Evolutionary conservation across 1,140 invertebrate species (phyloP), one percentile per base, ranked within the genome.

Genomic region (Pachyrhynchus sulphureomaculatus): DNA sequence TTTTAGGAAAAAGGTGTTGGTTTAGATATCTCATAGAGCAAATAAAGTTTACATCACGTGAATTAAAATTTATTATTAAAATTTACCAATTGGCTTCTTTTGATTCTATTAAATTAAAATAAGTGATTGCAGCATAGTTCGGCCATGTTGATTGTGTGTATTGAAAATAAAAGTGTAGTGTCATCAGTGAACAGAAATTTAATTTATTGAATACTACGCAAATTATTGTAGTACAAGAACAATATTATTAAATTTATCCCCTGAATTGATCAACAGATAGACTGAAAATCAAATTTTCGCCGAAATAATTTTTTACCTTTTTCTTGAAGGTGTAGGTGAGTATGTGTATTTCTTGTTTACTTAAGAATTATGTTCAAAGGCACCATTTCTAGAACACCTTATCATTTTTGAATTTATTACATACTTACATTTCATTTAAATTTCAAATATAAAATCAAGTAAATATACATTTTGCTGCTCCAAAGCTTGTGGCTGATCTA

Each of bases 101-200:
- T 44, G 32, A 56, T 45, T 41, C 17, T 4, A 34, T 44, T 17
- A 15, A 9, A 32, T 44, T 26, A 12, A 13, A 56, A 21, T 24
- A 29, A 45, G 15, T 5, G 15, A 56, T 44, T 29, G 21, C n/a
- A 33, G 32, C 24, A 12, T 32, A 41, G 47, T 42, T 21, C 52
- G 52, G 60, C 60, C 60, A 62, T 62, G 60, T 62, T 61, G 59
- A 61, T 42, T 62, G 45, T 62, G 29, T 56, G n/a, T 36, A 62
- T 56, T 56, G 44, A 62, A 56, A 55, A 55, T 56, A 62, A 62
- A 62, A 62, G 60, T 62, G 60, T 62, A 44, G 60, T 62, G 60
- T 62, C 60, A 62, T 62, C 60, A 47, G 59, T 45, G 59, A 53
- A 53, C 13, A 33, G 51, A 54, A 42, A 45, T 45, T 34, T 56